Conservation (phyloP, 1,140 invertebrate species). For the Drosophila rufa region DNA sequence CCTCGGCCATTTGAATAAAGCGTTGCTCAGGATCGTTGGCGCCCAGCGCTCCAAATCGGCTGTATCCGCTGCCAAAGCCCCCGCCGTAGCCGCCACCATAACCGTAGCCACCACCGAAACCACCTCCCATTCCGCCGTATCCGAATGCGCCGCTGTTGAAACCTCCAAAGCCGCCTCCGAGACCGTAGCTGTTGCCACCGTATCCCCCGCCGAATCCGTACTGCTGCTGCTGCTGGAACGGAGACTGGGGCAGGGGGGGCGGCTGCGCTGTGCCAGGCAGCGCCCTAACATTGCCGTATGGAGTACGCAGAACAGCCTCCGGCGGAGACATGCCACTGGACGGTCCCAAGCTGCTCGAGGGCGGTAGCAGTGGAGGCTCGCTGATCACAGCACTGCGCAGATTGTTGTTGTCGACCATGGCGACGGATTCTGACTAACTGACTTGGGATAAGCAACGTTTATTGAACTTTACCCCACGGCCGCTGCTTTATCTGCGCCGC, state of each 20-base stretch:
- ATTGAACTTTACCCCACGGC: conserved; percentile 67
- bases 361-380: conserved; percentile 66
- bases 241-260: conserved; percentile 70
- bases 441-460: conserved; percentile 30
- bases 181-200: conserved; percentile 35
- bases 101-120: conserved; percentile 43
- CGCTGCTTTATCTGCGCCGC: conserved; percentile 11
- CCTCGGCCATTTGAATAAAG: conserved; percentile 95
- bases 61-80: conserved; percentile 79
- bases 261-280: conserved; percentile 59
- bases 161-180: conserved; percentile 43
- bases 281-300: conserved; percentile 75
- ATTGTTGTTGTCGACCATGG: conserved; percentile 72
- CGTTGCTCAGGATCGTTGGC: conserved; percentile 85
- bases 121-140: conserved; percentile 47
- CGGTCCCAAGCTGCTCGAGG: conserved; percentile 22
- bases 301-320: conserved; percentile 61
- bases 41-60: conserved; percentile 86
- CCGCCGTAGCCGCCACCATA: conserved; percentile 75
- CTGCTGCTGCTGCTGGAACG: conserved; percentile 58
- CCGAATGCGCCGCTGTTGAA: conserved; percentile 54
- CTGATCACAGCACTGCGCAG: conserved; percentile 73
- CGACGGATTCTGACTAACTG: conserved; percentile 35
- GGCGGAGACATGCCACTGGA: conserved; percentile 33
- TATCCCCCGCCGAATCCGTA: conserved; percentile 46